Base-by-base conservation (phyloP, 2,113 vertebrate species). In the Aix galericulata region DNA sequence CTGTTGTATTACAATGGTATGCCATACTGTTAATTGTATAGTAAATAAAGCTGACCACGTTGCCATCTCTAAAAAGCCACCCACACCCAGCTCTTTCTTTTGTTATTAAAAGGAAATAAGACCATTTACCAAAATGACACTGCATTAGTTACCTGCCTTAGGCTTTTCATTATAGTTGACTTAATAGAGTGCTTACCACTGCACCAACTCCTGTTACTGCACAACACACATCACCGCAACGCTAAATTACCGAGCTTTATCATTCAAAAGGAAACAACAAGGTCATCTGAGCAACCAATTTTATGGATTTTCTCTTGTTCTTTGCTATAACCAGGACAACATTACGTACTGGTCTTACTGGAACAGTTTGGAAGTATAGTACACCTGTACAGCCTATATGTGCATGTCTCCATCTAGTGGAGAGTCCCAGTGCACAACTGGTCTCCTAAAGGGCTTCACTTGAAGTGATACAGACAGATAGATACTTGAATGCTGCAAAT, bases 101-200 rank as follows among this genome's bases (percentile, higher is more conserved):
- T 56, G 31, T 60, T 89, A 73, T 53, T 79, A 82, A 64, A 86
- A 86, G 10, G 36, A 88, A 74, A 42, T 56, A 88, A 42, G 59
- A 75, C 75, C 80, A 78, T 89, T 89, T 89, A 89, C 86, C 50
- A 77, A 89, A 88, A 44, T 46, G 81, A 27, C 63, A 88, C 50
- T 9, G 29, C 29, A 36, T 88, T 83, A 60, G 40, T 86, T 86
- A 60, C 13, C 50, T 56, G 46, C 58, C 44, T 88, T n/a, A 59
- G 36, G 68, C 55, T 89, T 95, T 88, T 79, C 32, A 11, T 91
- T 86, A 53, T 52, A 69, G 59, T 81, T 81, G 25, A 69, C 66
- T 86, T 68, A 36, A 86, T 17, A 80, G 56, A 59, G 38, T 58
- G 72, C 46, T 86, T 84, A 58, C 16, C 46, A 5, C 34, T 66